These are phyloP conservation scores for Ammodramus savannarum DNA, from an alignment of 2,113 vertebrate species.

Conservation along the genomic window DNA sequence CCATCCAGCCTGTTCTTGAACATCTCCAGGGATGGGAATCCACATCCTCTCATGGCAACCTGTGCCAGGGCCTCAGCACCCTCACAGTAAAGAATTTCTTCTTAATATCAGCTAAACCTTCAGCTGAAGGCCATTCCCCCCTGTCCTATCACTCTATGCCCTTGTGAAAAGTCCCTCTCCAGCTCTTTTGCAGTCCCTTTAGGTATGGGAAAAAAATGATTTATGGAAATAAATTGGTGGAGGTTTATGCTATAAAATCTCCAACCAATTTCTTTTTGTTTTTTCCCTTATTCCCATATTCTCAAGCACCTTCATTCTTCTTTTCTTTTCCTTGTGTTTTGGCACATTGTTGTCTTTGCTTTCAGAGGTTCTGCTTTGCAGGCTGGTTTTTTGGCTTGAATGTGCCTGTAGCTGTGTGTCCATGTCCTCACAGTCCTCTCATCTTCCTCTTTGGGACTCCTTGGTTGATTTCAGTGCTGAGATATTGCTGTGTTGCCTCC, in stretches of 20 bases:
- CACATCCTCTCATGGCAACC: neutral
- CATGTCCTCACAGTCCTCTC: neutral
- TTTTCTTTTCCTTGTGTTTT: neutral
- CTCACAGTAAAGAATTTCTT: neutral
- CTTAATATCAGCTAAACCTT: neutral
- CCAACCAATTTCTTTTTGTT: neutral
- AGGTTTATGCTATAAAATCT: neutral
- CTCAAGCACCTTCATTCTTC: neutral
- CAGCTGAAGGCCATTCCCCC: neutral
- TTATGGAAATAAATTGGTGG: neutral
- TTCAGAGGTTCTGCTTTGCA: neutral
- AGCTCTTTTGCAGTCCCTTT: neutral
- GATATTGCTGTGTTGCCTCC: neutral
- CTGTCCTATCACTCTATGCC: neutral
- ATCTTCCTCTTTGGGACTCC: neutral
- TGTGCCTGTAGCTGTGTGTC: neutral
- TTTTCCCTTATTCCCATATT: neutral
- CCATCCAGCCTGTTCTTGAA: neutral
- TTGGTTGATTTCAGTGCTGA: neutral
- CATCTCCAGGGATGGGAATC: neutral
- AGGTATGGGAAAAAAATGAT: neutral
- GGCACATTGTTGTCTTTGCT: neutral
- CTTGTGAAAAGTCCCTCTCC: neutral
- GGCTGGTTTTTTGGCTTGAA: rapidly evolving
- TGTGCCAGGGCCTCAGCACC: neutral